Base-by-base conservation (phyloP, 2,113 vertebrate species). In the Emberiza fucata region DNA sequence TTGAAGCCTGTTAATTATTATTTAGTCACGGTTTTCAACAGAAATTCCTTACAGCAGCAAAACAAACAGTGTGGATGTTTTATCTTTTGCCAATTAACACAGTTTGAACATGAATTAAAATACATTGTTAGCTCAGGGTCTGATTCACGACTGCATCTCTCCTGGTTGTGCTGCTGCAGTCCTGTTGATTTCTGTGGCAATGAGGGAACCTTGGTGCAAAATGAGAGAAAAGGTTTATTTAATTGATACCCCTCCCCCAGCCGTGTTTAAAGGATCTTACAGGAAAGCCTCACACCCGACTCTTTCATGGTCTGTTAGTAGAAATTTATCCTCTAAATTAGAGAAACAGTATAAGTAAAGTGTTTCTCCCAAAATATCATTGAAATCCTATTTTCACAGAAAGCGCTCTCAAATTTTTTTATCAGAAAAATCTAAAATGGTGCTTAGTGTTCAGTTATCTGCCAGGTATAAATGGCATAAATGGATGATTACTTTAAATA, bases 401-500 rank as follows among this genome's bases (percentile, higher is more conserved):
- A 97, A 95, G 92, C 7, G 66, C 84, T 96, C 93, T 94, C 93
- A 83, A 29, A 40, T 96, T 97, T 97, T 98, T 97, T 85, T 96
- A 95, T 97, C 96, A 84, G 86, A 54, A 72, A 96, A 96, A 96
- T 96, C 96, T 65, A 90, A 96, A 97, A 95, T 92, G 86, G 90
- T 77, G 95, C 94, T 97, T 90, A 88, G 92, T 88, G 92, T 97
- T 97, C 95, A 92, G 95, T 97, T 97, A 97, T 97, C 97, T 97
- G 96, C 96, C 92, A 95, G 42, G 73, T 96, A 95, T 97, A 98
- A 98, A 98, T 97, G 97, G 91, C 92, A 97, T 97, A 98, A 98
- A 98, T 96, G 96, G 97, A 97, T 98, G 97, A 98, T 98, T 98
- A 91, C 97, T 97, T 96, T 97, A 98, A 98, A 98, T 97, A 97